A percentile compares a stretch with the other conserved stretches of the same genome.
Evolutionary conservation across 2,113 vertebrate genomes (phyloP).

Genomic region (Channa maculata): DNA sequence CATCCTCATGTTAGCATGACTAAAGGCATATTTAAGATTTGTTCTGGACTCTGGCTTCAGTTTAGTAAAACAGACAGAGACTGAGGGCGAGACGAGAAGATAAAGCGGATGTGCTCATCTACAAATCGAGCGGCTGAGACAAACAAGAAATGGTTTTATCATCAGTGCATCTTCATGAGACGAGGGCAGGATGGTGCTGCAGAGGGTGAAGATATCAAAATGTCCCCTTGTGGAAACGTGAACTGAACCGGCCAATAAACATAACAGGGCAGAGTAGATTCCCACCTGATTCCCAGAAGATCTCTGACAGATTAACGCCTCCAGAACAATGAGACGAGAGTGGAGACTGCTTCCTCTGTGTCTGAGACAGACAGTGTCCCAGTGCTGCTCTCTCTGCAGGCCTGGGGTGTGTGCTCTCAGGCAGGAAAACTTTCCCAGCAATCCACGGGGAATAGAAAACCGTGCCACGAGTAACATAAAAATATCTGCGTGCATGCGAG

Average conservation of each 20-base stretch:
- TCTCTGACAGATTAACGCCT: conserved; percentile 78
- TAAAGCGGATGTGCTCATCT: conserved; percentile 69
- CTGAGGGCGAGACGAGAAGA: conserved; percentile 54
- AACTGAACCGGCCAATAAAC: conserved; percentile 56
- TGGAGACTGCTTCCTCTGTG: conserved; percentile 73
- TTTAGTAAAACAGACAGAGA: conserved; percentile 61
- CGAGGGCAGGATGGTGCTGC: conserved; percentile 59
- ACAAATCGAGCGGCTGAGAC: conserved; percentile 56
- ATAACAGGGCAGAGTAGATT: conserved; percentile 65
- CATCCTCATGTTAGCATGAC: conserved; percentile 76
- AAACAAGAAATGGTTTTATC: conserved; percentile 71
- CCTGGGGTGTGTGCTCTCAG: conserved; percentile 65
- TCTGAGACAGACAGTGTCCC: conserved; percentile 66
- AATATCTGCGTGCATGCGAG: conserved; percentile 34
- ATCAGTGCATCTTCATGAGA: conserved; percentile 53
- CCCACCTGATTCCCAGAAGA: conserved; percentile 80
- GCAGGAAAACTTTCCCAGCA: conserved; percentile 72
- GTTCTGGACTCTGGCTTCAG: conserved; percentile 54
- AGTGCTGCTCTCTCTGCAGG: conserved; percentile 58
- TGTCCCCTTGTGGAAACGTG: conserved; percentile 21
- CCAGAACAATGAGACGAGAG: conserved; percentile 80
- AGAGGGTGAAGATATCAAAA: conserved; percentile 45
- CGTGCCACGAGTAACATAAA: conserved; percentile 32
- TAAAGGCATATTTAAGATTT: conserved; percentile 73
- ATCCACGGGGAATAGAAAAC: conserved; percentile 54